phyloP scores from a whole-genome alignment of 1,140 invertebrate genomes.

The Brachionus angularis region DNA sequence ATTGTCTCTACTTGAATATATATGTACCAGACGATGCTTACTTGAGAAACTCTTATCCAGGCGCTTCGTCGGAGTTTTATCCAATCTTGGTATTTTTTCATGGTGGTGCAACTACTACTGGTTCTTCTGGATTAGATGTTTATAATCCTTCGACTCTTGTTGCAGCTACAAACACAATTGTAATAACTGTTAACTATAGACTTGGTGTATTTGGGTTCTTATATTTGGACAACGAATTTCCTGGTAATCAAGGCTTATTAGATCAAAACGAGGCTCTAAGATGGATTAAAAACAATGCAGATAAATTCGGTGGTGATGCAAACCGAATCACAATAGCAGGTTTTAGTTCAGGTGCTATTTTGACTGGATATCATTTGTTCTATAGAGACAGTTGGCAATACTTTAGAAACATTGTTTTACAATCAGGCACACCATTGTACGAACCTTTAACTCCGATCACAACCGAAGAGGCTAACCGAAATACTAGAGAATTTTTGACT shows the following conservation, averaged over 20 bases:
- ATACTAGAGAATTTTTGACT: neutral
- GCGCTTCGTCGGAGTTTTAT: conserved; percentile 15
- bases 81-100: conserved; percentile 48
- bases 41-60: neutral
- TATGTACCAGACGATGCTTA: conserved; percentile 38
- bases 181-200: conserved; percentile 56
- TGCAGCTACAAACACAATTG: conserved; percentile 50
- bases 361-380: conserved; percentile 82
- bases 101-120: conserved; percentile 44
- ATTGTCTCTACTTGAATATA: conserved; percentile 49
- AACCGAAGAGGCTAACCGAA: neutral
- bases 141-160: conserved; percentile 47
- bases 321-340: conserved; percentile 48
- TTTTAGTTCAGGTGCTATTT: conserved; percentile 69
- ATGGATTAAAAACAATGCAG: conserved; percentile 63
- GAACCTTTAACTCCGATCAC: conserved; percentile 82
- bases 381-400: conserved; percentile 77
- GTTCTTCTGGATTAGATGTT: conserved; percentile 21
- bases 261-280: conserved; percentile 70
- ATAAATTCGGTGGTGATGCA: conserved; percentile 49
- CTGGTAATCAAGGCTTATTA: conserved; percentile 46
- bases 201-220: conserved; percentile 51
- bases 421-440: conserved; percentile 63
- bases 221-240: conserved; percentile 43
- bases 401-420: conserved; percentile 72